These are phyloP conservation scores for Eulemur albifrons DNA, from an alignment of 2,797 vertebrate species.

Conservation along the genomic window DNA sequence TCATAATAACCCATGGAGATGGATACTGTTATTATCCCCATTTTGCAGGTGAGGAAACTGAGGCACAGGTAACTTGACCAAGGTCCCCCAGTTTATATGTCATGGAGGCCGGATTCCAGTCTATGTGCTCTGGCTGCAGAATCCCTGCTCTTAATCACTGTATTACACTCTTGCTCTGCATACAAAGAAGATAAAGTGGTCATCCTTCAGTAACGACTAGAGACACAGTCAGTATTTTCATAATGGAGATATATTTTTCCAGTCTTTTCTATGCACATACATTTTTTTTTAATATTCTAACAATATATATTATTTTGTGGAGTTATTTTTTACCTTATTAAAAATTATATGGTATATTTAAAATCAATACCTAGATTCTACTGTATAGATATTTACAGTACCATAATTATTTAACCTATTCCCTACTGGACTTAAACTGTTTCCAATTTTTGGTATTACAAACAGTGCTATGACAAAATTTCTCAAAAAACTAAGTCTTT, in stretches of 20 bases:
- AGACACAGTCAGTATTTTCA: background rate
- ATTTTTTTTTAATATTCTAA: background rate
- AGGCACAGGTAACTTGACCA: background rate
- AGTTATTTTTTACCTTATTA: background rate
- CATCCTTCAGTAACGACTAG: background rate
- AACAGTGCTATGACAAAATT: background rate
- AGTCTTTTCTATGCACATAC: background rate
- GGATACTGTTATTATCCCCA: background rate
- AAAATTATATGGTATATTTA: background rate
- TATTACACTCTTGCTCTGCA: accelerated
- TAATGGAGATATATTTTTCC: background rate
- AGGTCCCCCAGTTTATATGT: background rate
- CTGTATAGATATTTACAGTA: background rate
- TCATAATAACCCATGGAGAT: background rate
- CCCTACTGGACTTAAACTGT: background rate
- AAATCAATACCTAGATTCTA: background rate
- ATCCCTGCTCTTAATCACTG: background rate
- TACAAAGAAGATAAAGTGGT: background rate
- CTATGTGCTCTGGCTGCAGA: background rate
- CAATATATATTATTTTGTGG: background rate
- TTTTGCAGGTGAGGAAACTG: slow-evolving; percentile 11
- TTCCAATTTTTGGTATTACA: background rate
- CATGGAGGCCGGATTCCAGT: background rate
- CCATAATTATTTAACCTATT: background rate
- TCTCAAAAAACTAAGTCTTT: background rate